Conservation (phyloP, 1,140 invertebrate species). For the Bombus superbus region DNA sequence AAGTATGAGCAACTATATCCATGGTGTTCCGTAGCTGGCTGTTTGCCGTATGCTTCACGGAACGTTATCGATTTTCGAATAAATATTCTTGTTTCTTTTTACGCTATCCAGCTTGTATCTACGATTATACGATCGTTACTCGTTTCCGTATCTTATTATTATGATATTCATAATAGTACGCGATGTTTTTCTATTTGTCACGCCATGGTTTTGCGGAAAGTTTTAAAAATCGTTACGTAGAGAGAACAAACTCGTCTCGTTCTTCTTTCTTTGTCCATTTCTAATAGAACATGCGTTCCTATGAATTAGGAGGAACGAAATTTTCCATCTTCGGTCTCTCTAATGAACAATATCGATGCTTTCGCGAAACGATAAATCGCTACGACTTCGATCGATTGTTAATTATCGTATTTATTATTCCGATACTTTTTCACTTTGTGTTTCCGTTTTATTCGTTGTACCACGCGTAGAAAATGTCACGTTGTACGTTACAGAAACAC, state of each 20-base stretch:
- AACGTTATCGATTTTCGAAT: slow-evolving; percentile 2
- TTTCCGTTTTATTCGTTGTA: neutral
- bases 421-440: neutral
- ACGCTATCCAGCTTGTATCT: neutral
- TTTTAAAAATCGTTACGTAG: neutral
- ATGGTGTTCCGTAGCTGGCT: neutral
- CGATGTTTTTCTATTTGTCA: neutral
- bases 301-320: neutral
- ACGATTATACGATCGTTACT: slow-evolving; percentile 10
- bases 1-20: slow-evolving; percentile 7
- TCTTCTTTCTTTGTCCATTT: neutral
- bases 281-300: neutral
- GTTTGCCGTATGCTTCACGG: no score
- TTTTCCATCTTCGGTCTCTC: neutral
- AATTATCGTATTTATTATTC: neutral
- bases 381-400: neutral
- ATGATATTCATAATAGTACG: neutral
- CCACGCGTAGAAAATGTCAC: neutral
- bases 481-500: neutral
- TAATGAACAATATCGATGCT: neutral
- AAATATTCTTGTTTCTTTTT: slow-evolving; percentile 14
- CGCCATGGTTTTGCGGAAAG: no score
- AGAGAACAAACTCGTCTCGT: neutral
- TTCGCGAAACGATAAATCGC: neutral
- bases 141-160: slow-evolving; percentile 29